Percentiles rank a stretch among this genome's conserved stretches.
Conservation (phyloP, 23 tunicate genomes). For the Styela clava region DNA sequence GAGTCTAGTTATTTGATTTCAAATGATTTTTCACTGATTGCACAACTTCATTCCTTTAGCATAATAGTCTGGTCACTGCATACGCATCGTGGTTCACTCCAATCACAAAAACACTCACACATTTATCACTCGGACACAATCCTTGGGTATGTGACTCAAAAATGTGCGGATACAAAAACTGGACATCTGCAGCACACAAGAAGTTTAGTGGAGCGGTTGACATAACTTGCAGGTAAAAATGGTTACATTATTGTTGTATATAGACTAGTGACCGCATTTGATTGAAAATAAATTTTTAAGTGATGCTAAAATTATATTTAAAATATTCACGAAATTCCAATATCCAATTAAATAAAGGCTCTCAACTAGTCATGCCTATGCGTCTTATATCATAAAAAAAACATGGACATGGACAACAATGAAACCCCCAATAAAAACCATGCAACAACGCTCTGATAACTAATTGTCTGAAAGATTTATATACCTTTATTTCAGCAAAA, state of each 20-base stretch:
- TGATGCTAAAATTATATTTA: no score
- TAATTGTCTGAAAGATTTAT: no score
- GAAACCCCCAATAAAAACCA: no score
- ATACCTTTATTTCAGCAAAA: background rate
- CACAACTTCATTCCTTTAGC: background rate
- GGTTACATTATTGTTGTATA: background rate
- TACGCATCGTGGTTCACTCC: constrained; percentile 7
- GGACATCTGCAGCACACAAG: background rate
- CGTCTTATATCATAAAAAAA: no score
- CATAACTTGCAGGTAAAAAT: background rate
- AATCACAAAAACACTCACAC: background rate
- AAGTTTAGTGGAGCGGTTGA: background rate
- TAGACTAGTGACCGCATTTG: background rate
- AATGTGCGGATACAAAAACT: constrained; percentile 22
- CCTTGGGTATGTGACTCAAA: constrained; percentile 17
- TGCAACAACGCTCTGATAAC: no score
- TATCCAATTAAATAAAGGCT: no score
- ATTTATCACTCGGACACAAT: constrained; percentile 1
- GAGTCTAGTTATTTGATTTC: no score
- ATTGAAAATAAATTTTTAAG: no score
- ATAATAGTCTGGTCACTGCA: background rate
- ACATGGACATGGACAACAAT: no score
- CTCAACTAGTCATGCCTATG: no score
- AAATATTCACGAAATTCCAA: no score
- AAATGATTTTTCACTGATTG: no score